Base-by-base conservation (phyloP, 2,888 invertebrate species). In the Netelia virgata region DNA sequence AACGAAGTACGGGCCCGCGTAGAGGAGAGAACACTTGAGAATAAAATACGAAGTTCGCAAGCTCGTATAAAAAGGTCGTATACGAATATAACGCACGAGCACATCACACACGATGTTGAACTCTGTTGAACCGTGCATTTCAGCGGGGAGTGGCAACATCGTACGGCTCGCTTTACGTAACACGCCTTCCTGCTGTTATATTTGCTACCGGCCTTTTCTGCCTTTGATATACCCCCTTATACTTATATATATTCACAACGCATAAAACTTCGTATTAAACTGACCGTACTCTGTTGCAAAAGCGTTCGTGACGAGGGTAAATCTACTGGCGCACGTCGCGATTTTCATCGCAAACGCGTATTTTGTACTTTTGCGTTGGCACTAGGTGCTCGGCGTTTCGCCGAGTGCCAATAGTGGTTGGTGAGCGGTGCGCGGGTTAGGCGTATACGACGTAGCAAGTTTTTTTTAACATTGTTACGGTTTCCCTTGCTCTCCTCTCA, bases 141-240 rank as follows among this genome's bases (percentile, higher is more conserved):
- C 28, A 80, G 73, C 72, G 74, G 75, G 84, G 82, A 84, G 84
- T 84, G 86, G 84, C 84, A 74, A 14, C 75, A 73, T 78, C 66
- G 81, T 75, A 74, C 70, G 83, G 82, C 36, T 36, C 36, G 36
- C 64, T 81, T 84, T 86, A 84, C 84, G 84, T 82, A 84, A 84
- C 82, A 57, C 57, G 16, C 57, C 18, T 63, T 47, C 50, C 41
- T 50, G 70, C 64, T 72, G 61, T 69, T 70, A 63, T 76, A 76
- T 76, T 43, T 50, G 75, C 76, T 72, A 80, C 76, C 66, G 76
- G 74, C 28, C 50, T 79, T 83, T 79, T 59, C 64, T 70, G 64
- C 64, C 36, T 70, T 75, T 47, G 74, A 57, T 72, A 41, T 57
- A 63, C 74, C 20, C 47, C 64, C 57, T 59, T 47, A n/a, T 63